Evolutionary conservation across 2,888 invertebrate species (phyloP), one percentile per base, ranked within the genome.

Genomic region (Agriopis leucophaearia): DNA sequence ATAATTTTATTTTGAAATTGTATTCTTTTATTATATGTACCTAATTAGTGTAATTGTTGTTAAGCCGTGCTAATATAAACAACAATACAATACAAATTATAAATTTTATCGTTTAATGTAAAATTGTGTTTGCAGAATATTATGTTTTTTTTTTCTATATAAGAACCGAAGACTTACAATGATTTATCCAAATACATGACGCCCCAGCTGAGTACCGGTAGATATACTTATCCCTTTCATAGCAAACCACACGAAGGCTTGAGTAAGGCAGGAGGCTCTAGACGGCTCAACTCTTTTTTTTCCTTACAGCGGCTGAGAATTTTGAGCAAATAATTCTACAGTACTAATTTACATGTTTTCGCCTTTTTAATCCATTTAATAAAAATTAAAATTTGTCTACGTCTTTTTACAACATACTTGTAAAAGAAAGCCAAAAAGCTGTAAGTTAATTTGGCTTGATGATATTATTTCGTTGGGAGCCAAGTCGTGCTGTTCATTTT

Each of bases 171-270:
- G n/a, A n/a, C n/a, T n/a, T n/a, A n/a, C n/a, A n/a, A n/a, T n/a
- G n/a, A n/a, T n/a, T n/a, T n/a, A n/a, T n/a, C n/a, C n/a, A n/a
- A n/a, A 6, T 36, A 36, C 4, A 36, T 36, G 36, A 2, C n/a
- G n/a, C n/a, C n/a, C n/a, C 18, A 18, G 16, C 27, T 47, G 74
- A 71, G 70, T 73, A 71, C 77, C 81, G 82, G 81, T 79, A 81
- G 82, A 78, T 80, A 83, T 81, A 13, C 54, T 15, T 15, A 40
- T 47, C 80, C 78, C 81, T 83, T 87, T 89, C 87, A 89, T 88
- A 85, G 84, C 82, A 74, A 82, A 81, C 84, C 85, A 81, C 87
- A 86, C 85, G 84, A 84, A 88, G 83, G 80, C 79, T 84, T 84
- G 77, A 80, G 74, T 75, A 74, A 70, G 78, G 76, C 73, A 74